phyloP scores from a whole-genome alignment of 2,888 invertebrate genomes.

The Cylloceria caligata region DNA sequence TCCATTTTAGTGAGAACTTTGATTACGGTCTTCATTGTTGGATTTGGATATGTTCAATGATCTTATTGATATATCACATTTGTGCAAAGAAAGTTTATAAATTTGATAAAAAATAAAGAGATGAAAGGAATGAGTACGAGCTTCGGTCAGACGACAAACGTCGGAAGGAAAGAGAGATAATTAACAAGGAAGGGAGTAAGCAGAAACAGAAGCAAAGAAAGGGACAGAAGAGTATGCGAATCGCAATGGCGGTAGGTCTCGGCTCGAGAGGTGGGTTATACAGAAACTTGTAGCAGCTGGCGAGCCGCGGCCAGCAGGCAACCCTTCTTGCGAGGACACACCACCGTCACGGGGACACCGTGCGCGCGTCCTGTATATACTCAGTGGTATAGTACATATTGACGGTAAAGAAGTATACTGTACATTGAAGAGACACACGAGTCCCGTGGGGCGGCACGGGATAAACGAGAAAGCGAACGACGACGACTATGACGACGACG shows the following conservation, averaged over 20 bases:
- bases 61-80: background rate
- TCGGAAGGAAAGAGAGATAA: constrained; percentile 12
- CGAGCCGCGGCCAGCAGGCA: constrained; percentile 32
- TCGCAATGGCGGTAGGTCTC: constrained; percentile 67
- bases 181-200: constrained; percentile 9
- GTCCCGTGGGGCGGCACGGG: constrained; percentile 60
- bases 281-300: constrained; percentile 56
- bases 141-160: constrained; percentile 7
- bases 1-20: too few relatives aligned
- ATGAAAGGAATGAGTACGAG: background rate
- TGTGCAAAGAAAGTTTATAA: background rate
- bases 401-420: constrained; percentile 38
- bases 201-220: constrained; percentile 32
- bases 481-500: constrained; percentile 28
- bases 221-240: constrained; percentile 50
- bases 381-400: constrained; percentile 13
- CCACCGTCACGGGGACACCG: constrained; percentile 50
- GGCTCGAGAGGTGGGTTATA: constrained; percentile 26
- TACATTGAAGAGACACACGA: constrained; percentile 30
- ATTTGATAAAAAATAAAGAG: background rate
- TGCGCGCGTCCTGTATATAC: constrained; percentile 36
- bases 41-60: background rate
- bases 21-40: background rate
- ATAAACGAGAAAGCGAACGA: constrained; percentile 58
- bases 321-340: constrained; percentile 61